These are phyloP conservation scores for Aporrectodea caliginosa DNA, from an alignment of 1,140 invertebrate genomes.

Conservation along the genomic window DNA sequence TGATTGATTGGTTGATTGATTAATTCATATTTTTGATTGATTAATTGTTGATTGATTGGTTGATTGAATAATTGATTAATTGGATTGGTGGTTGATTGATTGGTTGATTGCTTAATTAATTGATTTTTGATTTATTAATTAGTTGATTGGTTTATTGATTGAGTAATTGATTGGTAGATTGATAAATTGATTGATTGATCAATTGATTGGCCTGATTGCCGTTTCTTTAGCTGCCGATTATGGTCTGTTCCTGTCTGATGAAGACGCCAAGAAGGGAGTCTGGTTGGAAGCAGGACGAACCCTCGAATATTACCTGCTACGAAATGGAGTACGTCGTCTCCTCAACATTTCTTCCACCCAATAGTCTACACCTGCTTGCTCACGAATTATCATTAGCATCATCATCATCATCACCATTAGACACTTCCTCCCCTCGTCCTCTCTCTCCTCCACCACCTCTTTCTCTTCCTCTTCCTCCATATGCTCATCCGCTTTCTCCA, in stretches of 20 bases:
- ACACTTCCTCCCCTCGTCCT: no score
- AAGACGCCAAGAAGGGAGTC: slow-evolving; percentile 92
- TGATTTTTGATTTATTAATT: not conserved
- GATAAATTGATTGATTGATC: no score
- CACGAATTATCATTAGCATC: no score
- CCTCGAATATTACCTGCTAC: slow-evolving; percentile 92
- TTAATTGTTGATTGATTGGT: not conserved
- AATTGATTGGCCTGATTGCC: slow-evolving; percentile 12
- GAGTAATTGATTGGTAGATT: not conserved
- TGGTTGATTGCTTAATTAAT: not conserved
- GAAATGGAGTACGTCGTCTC: slow-evolving; percentile 76
- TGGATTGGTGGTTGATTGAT: not conserved
- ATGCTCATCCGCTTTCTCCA: no score
- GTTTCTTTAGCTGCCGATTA: slow-evolving; percentile 81
- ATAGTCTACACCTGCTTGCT: no score
- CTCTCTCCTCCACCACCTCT: no score
- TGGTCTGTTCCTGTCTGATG: slow-evolving; percentile 91
- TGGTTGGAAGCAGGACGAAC: slow-evolving; percentile 92
- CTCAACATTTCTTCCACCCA: no score
- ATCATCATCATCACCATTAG: no score
- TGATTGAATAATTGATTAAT: not conserved
- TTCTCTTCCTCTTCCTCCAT: no score
- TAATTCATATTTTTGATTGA: no score
- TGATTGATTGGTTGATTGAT: no score
- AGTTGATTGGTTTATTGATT: not conserved